Conservation (phyloP, 1,140 invertebrate species). For the Battus philenor region DNA sequence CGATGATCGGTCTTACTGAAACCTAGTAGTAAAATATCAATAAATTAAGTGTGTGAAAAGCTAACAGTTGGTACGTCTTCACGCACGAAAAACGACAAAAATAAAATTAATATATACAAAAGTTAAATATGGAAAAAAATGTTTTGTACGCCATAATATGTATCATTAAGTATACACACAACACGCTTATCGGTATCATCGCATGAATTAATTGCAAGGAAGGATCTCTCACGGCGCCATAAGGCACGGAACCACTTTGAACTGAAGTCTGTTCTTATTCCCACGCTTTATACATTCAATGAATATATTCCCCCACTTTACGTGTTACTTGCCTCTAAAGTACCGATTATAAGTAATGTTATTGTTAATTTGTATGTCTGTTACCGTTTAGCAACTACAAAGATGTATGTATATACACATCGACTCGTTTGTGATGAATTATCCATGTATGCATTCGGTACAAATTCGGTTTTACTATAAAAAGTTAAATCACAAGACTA, state of each 20-base stretch:
- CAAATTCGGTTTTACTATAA: no score
- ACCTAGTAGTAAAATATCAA: neutral
- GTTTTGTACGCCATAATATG: slow-evolving; percentile 37
- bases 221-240: slow-evolving; percentile 49
- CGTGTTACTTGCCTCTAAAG: no score
- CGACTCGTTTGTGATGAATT: no score
- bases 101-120: slow-evolving; percentile 1
- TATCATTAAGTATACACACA: slow-evolving; percentile 54
- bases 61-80: slow-evolving; percentile 6
- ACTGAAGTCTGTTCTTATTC: slow-evolving; percentile 24
- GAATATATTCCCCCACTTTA: no score
- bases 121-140: slow-evolving; percentile 33
- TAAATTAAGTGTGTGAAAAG: slow-evolving; percentile 5
- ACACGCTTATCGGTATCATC: slow-evolving; percentile 58
- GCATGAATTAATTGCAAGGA: slow-evolving; percentile 66
- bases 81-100: slow-evolving; percentile 10
- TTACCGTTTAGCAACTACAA: no score
- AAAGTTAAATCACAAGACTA: no score
- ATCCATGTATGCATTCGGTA: no score
- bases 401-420: no score
- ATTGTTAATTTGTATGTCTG: no score
- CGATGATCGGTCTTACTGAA: no score
- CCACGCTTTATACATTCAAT: slow-evolving; percentile 43
- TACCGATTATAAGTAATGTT: no score
- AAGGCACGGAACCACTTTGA: slow-evolving; percentile 31